phyloP scores from a whole-genome alignment of 2,797 vertebrate species.

The Enteromius argenteus region DNA sequence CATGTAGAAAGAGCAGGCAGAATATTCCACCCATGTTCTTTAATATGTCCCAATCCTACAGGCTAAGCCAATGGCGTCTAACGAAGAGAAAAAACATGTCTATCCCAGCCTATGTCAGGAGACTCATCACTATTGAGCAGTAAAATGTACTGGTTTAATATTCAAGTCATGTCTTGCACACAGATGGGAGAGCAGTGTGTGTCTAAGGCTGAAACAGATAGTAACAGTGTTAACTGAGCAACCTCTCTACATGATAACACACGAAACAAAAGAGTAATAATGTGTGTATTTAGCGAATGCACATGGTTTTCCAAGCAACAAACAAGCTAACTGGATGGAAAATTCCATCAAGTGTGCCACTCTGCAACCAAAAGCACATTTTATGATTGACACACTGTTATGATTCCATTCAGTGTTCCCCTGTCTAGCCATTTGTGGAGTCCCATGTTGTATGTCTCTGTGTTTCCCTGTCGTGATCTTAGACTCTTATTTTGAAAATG shows the following conservation, averaged over 20 bases:
- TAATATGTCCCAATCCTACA: constrained; percentile 27
- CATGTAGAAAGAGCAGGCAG: constrained; percentile 35
- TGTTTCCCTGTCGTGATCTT: too few species aligned
- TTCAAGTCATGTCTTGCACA: constrained; percentile 33
- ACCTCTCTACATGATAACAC: constrained; percentile 23
- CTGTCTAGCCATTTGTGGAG: too few species aligned
- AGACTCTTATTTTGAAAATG: too few species aligned
- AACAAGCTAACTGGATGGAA: neutral
- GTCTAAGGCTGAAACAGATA: constrained; percentile 38
- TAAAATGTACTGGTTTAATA: constrained; percentile 44
- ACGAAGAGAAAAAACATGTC: constrained; percentile 25
- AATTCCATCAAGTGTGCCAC: neutral
- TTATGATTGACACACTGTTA: constrained; percentile 3
- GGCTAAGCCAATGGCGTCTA: constrained; percentile 27
- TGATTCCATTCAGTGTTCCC: too few species aligned
- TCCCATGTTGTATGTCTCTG: too few species aligned
- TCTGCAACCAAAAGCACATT: constrained; percentile 23
- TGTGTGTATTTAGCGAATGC: constrained; percentile 19
- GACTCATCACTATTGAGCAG: constrained; percentile 32
- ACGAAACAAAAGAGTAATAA: constrained; percentile 34
- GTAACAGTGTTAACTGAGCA: constrained; percentile 34
- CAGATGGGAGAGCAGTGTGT: constrained; percentile 46
- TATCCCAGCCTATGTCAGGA: constrained; percentile 28
- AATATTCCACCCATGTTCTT: constrained; percentile 27
- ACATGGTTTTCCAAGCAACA: neutral